Evolutionary conservation across 2,888 invertebrate species (phyloP).

Genomic region (Coremacera marginata): DNA sequence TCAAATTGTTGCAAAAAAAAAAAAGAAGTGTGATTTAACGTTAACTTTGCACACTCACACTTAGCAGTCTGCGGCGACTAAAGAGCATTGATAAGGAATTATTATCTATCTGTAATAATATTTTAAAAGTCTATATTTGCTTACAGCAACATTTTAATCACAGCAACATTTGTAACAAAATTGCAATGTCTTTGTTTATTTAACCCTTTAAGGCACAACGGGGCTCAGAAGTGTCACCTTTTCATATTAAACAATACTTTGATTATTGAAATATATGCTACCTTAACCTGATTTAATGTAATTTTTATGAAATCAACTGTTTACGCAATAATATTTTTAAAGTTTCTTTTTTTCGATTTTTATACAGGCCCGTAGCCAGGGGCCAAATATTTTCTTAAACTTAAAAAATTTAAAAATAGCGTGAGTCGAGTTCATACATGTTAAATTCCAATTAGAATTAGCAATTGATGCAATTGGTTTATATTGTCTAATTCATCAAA

Average conservation of each 20-base stretch:
- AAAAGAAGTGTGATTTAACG: too few species aligned
- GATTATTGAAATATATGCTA: too few species aligned
- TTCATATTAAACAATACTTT: not conserved
- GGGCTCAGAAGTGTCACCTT: too few species aligned
- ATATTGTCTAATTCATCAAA: too few species aligned
- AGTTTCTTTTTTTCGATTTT: too few species aligned
- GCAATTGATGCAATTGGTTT: too few species aligned
- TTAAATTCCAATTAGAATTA: too few species aligned
- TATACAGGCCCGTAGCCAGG: too few species aligned
- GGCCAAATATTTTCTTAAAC: too few species aligned
- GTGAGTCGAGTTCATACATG: too few species aligned
- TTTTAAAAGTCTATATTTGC: not conserved
- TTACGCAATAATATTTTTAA: too few species aligned
- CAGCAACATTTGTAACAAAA: not conserved
- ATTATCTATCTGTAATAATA: not conserved
- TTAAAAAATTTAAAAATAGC: too few species aligned
- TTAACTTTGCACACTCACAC: not conserved
- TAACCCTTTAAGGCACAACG: not conserved
- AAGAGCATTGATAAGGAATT: slow-evolving; percentile 19
- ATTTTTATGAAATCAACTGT: not conserved
- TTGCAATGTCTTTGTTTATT: not conserved
- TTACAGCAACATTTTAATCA: not conserved
- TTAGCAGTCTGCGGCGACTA: not conserved
- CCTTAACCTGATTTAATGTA: not conserved
- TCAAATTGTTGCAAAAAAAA: not conserved